Percentiles rank a stretch among this genome's conserved stretches.
Conservation (phyloP, 2,888 invertebrate genomes). For the Temnothorax rugatulus region DNA sequence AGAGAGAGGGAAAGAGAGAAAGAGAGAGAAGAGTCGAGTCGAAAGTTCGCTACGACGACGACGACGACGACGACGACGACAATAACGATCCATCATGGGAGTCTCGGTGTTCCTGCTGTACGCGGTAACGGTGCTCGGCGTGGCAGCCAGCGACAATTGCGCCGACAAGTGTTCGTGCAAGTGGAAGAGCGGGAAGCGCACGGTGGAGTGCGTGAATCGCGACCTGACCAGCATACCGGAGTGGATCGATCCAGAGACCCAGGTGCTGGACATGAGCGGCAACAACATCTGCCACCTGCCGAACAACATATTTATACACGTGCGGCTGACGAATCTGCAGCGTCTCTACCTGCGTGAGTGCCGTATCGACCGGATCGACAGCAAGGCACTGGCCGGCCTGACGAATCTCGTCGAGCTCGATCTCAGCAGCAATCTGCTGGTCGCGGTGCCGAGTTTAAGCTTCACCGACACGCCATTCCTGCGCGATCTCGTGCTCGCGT, state of each 20-base stretch:
- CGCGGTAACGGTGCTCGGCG: conserved; percentile 70
- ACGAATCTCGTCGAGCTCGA: conserved; percentile 97
- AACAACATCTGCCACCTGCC: conserved; percentile 95
- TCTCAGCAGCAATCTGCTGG: conserved; percentile 94
- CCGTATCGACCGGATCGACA: conserved; percentile 94
- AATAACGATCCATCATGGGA: conserved; percentile 63
- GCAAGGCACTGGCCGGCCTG: conserved; percentile 93
- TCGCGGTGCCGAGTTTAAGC: conserved; percentile 92
- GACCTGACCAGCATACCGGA: conserved; percentile 94
- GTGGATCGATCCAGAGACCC: conserved; percentile 95
- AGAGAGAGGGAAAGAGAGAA: conserved; percentile 28
- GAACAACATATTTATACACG: conserved; percentile 93
- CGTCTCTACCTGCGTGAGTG: conserved; percentile 94
- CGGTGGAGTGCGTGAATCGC: conserved; percentile 95
- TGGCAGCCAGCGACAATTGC: conserved; percentile 82
- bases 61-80: conserved; percentile 25
- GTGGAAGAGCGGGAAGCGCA: conserved; percentile 97
- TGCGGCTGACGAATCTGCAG: conserved; percentile 94
- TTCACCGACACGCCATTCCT: conserved; percentile 93
- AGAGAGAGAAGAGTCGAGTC: conserved; percentile 17
- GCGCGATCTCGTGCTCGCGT: conserved; percentile 92
- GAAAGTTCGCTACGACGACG: conserved; percentile 35
- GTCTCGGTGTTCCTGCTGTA: conserved; percentile 64
- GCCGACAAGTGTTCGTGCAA: conserved; percentile 92
- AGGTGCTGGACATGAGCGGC: conserved; percentile 95